A percentile compares a stretch with the other conserved stretches of the same genome.
Conservation (phyloP, 2,888 invertebrate genomes). For the Drosophila ochracea region DNA sequence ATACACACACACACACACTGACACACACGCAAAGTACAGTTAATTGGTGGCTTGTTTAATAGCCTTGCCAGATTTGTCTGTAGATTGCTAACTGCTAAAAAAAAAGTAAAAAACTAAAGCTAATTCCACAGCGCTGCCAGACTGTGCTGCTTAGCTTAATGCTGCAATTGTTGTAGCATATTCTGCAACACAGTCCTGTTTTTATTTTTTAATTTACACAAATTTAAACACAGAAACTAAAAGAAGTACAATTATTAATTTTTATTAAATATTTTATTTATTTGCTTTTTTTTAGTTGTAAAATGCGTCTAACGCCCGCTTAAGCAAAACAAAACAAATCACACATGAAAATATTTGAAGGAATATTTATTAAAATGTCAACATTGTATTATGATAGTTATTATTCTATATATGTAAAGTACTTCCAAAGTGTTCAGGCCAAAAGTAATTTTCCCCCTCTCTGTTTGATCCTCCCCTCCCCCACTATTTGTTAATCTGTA, state of each 20-base stretch:
- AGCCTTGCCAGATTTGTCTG: conserved; percentile 35
- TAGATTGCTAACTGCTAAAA: conserved; percentile 1
- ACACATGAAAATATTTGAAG: conserved; percentile 39
- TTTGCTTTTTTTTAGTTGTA: conserved; percentile 30
- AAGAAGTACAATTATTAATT: conserved; percentile 56
- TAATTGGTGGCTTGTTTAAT: conserved; percentile 24
- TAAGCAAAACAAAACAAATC: conserved; percentile 9
- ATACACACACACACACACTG: conserved; percentile 2
- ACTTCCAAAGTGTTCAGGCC: conserved; percentile 81
- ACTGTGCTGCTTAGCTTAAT: background rate
- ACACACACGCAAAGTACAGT: conserved; percentile 27
- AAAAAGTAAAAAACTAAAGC: background rate
- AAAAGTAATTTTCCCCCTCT: conserved; percentile 60
- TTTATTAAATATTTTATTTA: conserved; percentile 39
- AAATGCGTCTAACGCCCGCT: conserved; percentile 48
- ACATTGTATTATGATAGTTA: conserved; percentile 54
- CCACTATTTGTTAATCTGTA: conserved; percentile 21
- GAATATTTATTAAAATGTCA: conserved; percentile 27
- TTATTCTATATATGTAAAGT: conserved; percentile 36
- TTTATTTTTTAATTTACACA: conserved; percentile 1
- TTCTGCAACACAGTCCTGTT: conserved; percentile 3
- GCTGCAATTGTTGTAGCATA: background rate
- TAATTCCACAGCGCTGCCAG: conserved; percentile 30
- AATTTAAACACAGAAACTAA: conserved; percentile 57
- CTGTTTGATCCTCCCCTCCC: background rate